phyloP scores from a whole-genome alignment of 2,888 invertebrate species.

The Crematogaster levior region DNA sequence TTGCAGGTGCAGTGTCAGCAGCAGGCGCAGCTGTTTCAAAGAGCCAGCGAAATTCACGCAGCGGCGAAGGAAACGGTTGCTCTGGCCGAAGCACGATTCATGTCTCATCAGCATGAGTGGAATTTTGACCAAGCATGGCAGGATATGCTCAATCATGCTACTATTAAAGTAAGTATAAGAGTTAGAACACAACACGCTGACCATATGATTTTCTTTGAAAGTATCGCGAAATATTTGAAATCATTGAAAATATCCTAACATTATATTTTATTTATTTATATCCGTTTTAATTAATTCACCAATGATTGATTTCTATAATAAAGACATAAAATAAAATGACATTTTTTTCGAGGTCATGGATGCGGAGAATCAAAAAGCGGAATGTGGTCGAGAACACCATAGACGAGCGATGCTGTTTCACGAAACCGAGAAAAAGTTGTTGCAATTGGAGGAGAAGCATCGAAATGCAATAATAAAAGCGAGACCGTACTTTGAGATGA shows the following conservation, averaged over 20 bases:
- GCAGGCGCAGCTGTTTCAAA: constrained; percentile 95
- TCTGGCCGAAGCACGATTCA: constrained; percentile 94
- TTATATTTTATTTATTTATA: not conserved
- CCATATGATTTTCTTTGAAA: not conserved
- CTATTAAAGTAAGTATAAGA: constrained; percentile 90
- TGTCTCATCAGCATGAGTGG: constrained; percentile 91
- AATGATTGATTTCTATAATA: not conserved
- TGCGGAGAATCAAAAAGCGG: constrained; percentile 95
- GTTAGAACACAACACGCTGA: not conserved
- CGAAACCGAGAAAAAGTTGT: constrained; percentile 92
- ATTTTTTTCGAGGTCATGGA: constrained; percentile 91
- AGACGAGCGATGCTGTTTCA: constrained; percentile 93
- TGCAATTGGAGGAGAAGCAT: constrained; percentile 93
- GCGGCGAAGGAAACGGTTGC: constrained; percentile 98
- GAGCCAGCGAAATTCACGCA: constrained; percentile 95
- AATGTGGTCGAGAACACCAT: constrained; percentile 95
- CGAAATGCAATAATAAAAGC: constrained; percentile 94
- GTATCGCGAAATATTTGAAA: not conserved
- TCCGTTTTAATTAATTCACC: not conserved
- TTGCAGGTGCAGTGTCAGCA: constrained; percentile 92
- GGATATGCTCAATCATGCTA: constrained; percentile 98
- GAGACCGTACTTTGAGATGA: constrained; percentile 96
- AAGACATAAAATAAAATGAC: constrained; percentile 3
- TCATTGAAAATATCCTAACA: not conserved
- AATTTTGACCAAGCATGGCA: constrained; percentile 99